Percentiles rank a stretch among this genome's conserved stretches.
Conservation (phyloP, 2,113 vertebrate genomes). For the Hydrolagus affinis region DNA sequence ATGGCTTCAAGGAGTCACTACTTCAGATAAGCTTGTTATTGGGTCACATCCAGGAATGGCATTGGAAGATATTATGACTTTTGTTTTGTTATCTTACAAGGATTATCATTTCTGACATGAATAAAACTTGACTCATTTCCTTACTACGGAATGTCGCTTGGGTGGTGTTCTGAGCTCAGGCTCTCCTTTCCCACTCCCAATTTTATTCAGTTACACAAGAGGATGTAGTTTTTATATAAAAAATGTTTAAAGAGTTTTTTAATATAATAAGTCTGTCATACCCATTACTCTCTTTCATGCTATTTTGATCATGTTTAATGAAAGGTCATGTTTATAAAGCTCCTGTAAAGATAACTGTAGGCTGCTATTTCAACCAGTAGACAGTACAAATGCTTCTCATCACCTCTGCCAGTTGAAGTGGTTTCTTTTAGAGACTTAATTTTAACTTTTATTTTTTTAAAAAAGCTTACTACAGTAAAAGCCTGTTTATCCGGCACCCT, state of each 20-base stretch:
- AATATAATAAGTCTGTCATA: background rate
- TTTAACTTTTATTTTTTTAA: background rate
- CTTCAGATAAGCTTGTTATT: background rate
- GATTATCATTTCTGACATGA: background rate
- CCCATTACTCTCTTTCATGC: background rate
- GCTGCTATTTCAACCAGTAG: background rate
- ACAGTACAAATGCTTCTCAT: background rate
- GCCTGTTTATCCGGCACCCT: too few species aligned
- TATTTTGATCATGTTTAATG: background rate
- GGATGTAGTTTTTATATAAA: background rate
- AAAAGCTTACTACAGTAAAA: too few species aligned
- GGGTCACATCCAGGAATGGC: background rate
- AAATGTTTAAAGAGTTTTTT: background rate
- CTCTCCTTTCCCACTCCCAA: background rate
- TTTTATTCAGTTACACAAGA: background rate
- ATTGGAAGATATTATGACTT: background rate
- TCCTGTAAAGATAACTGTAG: background rate
- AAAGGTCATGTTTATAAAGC: background rate
- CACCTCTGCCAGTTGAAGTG: background rate
- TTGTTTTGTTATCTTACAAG: background rate
- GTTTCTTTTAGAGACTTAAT: background rate
- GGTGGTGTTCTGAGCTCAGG: background rate
- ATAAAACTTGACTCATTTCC: background rate
- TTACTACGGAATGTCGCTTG: background rate
- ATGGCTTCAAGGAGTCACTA: background rate